These are phyloP conservation scores for Rhagonycha fulva DNA, from an alignment of 2,888 invertebrate species.

Conservation along the genomic window DNA sequence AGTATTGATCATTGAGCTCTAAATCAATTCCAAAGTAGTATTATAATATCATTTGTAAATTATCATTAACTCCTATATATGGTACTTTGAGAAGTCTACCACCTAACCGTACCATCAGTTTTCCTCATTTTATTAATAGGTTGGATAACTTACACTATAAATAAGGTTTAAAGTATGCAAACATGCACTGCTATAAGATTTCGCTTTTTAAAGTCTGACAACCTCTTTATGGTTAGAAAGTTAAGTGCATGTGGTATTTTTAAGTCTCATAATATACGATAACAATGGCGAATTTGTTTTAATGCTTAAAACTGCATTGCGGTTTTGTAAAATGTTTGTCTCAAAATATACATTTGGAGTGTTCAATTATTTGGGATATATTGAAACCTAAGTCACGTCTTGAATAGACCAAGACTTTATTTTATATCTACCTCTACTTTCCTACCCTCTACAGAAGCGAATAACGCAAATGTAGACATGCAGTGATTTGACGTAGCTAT, in stretches of 20 bases:
- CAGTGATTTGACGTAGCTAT: not conserved
- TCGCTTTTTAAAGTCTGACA: not conserved
- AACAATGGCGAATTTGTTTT: not conserved
- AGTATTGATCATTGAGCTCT: too few relatives aligned
- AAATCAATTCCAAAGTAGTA: too few relatives aligned
- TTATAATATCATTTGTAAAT: too few relatives aligned
- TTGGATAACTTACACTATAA: not conserved
- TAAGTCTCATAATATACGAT: not conserved
- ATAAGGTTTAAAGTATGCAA: not conserved
- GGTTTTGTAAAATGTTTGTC: not conserved
- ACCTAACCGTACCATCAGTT: too few relatives aligned
- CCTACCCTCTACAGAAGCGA: not conserved
- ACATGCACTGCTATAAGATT: not conserved
- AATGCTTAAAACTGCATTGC: not conserved
- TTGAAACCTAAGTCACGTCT: conserved; percentile 1
- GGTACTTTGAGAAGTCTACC: too few relatives aligned
- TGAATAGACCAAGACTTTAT: conserved; percentile 1
- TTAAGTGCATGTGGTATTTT: not conserved
- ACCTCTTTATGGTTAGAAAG: not conserved
- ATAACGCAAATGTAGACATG: not conserved
- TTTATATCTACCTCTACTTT: not conserved
- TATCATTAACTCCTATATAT: too few relatives aligned
- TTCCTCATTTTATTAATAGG: not conserved
- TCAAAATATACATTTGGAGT: not conserved
- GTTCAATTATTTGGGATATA: not conserved